These are phyloP conservation scores for Cnemophilus loriae DNA, from an alignment of 2,113 vertebrate species.

Conservation along the genomic window DNA sequence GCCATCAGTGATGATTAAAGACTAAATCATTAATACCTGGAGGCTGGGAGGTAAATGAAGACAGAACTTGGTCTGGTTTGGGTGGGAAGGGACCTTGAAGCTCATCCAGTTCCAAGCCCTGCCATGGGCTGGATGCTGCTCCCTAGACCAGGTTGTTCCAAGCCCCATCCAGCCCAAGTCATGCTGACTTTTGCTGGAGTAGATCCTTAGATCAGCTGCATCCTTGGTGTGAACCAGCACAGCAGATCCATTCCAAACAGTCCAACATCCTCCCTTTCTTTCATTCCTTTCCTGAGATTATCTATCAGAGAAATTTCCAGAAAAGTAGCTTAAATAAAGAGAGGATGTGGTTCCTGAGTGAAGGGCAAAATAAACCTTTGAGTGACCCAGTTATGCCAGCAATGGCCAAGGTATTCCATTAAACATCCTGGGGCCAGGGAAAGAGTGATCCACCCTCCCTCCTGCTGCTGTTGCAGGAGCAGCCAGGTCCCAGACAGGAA, in stretches of 20 bases:
- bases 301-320: background rate
- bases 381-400: background rate
- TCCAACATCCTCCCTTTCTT: background rate
- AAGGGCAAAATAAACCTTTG: background rate
- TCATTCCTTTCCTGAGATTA: background rate
- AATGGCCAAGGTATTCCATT: background rate
- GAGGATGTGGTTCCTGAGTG: background rate
- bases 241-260: background rate
- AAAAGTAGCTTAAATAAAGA: background rate
- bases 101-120: background rate
- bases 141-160: background rate
- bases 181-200: fast-evolving
- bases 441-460: background rate
- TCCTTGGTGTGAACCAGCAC: background rate
- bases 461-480: background rate
- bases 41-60: background rate
- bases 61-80: background rate
- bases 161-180: background rate
- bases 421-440: background rate
- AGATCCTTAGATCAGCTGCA: background rate
- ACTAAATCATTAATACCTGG: background rate
- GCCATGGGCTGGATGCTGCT: background rate
- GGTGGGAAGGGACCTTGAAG: background rate
- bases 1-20: background rate
- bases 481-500: background rate